Evolutionary conservation across 2,888 invertebrate genomes (phyloP), one percentile per base, ranked within the genome.

Genomic region (Ashinkailepas kermadecensis): DNA sequence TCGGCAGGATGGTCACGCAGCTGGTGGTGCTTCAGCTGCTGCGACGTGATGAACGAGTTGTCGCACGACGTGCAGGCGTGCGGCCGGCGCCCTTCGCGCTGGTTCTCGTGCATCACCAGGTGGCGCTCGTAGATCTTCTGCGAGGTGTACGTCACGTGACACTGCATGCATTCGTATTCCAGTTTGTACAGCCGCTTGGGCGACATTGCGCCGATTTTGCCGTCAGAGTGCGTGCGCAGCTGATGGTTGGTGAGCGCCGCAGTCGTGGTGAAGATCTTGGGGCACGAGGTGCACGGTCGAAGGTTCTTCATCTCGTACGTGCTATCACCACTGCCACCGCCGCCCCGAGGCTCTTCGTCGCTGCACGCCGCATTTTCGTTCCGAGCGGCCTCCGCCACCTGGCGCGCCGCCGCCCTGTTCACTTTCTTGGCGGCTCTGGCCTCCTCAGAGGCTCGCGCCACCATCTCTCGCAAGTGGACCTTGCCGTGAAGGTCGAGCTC

Each of bases 141-240:
- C 23, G 79, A 79, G 23, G 79, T 79, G 59, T 79, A 79, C 15
- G 79, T 79, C 13, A 79, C 58, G 79, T 59, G 79, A 58, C 79
- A 79, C 23, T 79, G 13, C 13, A 3, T 8, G 57, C 79, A 79
- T 18, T 59, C 59, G 58, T 58, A 58, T 23, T 79, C 79, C 12
- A 18, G 12, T 7, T 79, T 58, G 13, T 11, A 13, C 6, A 8
- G 56, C 18, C 18, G 21, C 10, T 15, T 23, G 54, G 10, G 21
- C 56, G 56, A 57, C 18, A 74, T 6, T 10, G 0, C 11, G 11
- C 6, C 21, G 12, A 21, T n/a, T n/a, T 25, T n/a, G 2, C 21
- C 58, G 79, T 23, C 25, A 13, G 12, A 15, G 79, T 79, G 79
- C n/a, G 15, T 11, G 12, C 79, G 79, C 58, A 15, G 58, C 23